phyloP scores from a whole-genome alignment of 2,797 vertebrate genomes.

The Streptopelia turtur region DNA sequence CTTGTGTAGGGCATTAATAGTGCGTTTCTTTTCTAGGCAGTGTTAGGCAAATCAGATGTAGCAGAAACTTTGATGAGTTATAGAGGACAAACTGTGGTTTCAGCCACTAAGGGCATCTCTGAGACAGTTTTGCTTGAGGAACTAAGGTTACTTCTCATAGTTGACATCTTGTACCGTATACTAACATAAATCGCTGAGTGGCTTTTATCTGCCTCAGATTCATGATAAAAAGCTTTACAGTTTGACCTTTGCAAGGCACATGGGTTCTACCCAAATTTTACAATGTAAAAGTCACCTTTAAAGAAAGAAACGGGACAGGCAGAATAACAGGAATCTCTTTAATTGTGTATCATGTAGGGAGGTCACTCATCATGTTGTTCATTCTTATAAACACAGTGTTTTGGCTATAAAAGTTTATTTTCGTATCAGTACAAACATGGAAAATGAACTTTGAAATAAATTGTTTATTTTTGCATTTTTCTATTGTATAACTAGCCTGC shows the following conservation, averaged over 20 bases:
- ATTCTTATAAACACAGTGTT: background rate
- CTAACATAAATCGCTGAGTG: slow-evolving; percentile 11
- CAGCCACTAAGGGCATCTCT: background rate
- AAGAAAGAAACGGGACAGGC: background rate
- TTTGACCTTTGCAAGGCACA: background rate
- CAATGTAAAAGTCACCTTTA: slow-evolving; percentile 13
- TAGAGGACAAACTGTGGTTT: background rate
- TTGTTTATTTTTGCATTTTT: slow-evolving; percentile 49
- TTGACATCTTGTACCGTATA: background rate
- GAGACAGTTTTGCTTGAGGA: background rate
- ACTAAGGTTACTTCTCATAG: background rate
- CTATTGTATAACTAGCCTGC: slow-evolving; percentile 31
- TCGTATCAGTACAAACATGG: background rate
- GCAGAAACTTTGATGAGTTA: background rate
- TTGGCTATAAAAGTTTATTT: slow-evolving; percentile 44
- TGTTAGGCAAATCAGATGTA: background rate
- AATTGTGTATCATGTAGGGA: background rate
- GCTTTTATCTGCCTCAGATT: slow-evolving; percentile 29
- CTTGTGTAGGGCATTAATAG: background rate
- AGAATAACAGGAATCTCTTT: background rate
- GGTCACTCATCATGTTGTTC: background rate
- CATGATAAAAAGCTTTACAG: slow-evolving; percentile 21
- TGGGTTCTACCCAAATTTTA: background rate
- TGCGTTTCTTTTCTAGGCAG: background rate
- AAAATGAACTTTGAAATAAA: slow-evolving; percentile 53